These are phyloP conservation scores for Leptoteleia sp. DNA, from an alignment of 1,140 invertebrate genomes.

Conservation along the genomic window DNA sequence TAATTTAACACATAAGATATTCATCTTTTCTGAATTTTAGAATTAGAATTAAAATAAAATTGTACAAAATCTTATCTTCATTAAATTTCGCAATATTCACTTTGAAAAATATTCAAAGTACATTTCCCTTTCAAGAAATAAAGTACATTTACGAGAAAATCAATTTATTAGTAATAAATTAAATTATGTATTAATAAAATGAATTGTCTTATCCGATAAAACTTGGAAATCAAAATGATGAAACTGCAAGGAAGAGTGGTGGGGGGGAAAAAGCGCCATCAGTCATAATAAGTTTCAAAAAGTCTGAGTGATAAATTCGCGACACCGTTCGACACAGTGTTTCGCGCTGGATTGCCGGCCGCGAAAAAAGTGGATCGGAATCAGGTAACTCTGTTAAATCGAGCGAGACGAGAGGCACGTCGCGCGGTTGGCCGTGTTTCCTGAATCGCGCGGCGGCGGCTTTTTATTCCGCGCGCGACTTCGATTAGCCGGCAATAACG, in stretches of 20 bases:
- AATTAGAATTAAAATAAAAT: too few species aligned
- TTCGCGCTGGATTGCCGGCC: conserved; percentile 33
- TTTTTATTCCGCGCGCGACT: conserved; percentile 64
- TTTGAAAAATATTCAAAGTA: too few species aligned
- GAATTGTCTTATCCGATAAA: too few species aligned
- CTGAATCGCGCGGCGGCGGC: conserved; percentile 26
- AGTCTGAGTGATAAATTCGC: conserved; percentile 44
- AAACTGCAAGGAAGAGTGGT: too few species aligned
- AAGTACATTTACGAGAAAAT: too few species aligned
- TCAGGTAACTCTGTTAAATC: conserved; percentile 39
- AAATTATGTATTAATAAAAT: too few species aligned
- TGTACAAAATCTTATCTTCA: too few species aligned
- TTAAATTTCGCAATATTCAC: too few species aligned
- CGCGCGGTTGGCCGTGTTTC: conserved; percentile 33
- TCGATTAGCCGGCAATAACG: conserved; percentile 71
- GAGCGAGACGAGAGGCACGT: conserved; percentile 11
- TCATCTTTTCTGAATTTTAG: too few species aligned
- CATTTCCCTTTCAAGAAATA: too few species aligned
- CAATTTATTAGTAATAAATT: too few species aligned
- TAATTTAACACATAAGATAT: too few species aligned
- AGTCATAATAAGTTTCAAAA: conserved; percentile 32
- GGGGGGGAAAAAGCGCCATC: conserved; percentile 22
- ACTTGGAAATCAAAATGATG: not conserved
- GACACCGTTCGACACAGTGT: conserved; percentile 38
- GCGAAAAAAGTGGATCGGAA: conserved; percentile 43